Conservation (phyloP, 2,888 invertebrate species). For the Luperina testacea region DNA sequence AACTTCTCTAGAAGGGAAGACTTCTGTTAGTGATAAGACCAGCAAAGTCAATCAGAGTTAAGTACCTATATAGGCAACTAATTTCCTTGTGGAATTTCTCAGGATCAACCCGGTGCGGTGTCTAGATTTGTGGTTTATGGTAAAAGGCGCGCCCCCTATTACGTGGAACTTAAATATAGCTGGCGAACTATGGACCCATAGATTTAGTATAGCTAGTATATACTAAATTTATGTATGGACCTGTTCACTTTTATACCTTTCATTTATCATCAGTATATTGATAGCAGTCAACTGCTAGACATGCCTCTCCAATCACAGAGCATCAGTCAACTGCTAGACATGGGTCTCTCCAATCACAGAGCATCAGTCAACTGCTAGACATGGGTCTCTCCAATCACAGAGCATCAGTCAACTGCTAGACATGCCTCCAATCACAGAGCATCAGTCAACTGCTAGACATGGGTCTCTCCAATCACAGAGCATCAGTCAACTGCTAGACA, state of each 20-base stretch:
- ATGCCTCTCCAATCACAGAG: neutral
- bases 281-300: neutral
- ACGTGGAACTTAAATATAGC: neutral
- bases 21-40: neutral
- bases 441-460: no score
- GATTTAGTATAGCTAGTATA: neutral
- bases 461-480: no score
- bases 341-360: no score
- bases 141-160: neutral
- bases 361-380: no score
- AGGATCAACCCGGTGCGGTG: neutral
- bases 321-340: no score
- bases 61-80: neutral
- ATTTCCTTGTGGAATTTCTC: neutral
- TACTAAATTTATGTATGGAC: neutral
- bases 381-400: no score
- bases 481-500: no score
- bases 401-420: no score
- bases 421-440: no score
- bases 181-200: neutral
- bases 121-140: neutral
- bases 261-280: neutral
- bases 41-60: neutral
- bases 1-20: slow-evolving; percentile 85
- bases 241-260: neutral